Conservation (phyloP, 2,113 vertebrate species). For the Callaeas wilsoni region DNA sequence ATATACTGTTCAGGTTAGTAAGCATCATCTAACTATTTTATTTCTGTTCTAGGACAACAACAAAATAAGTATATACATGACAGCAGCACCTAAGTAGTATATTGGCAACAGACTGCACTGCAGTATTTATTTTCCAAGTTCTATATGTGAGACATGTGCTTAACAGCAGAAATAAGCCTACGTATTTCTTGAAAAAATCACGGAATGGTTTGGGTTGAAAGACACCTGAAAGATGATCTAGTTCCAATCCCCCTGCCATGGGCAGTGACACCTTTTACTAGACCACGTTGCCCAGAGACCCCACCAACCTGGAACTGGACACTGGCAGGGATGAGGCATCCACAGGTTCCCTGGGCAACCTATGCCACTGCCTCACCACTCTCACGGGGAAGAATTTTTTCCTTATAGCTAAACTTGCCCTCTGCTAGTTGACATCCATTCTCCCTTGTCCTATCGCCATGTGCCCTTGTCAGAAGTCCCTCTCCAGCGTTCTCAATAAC, state of each 20-base stretch:
- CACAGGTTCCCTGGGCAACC: neutral
- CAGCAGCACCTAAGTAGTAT: neutral
- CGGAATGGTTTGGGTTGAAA: neutral
- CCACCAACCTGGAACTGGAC: neutral
- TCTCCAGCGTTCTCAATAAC: neutral
- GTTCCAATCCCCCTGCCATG: neutral
- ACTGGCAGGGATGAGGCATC: neutral
- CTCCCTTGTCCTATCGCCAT: neutral
- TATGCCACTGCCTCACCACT: neutral
- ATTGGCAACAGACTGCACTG: accelerated
- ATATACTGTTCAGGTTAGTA: neutral
- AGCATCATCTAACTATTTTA: neutral
- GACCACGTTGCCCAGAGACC: neutral
- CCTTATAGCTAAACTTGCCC: too few species aligned
- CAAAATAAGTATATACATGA: accelerated
- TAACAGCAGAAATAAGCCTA: neutral
- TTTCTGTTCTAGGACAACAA: neutral
- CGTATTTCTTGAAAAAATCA: neutral
- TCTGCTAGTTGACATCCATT: neutral
- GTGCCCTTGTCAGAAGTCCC: neutral
- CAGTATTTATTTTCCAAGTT: neutral
- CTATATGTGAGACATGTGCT: accelerated
- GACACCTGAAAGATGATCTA: neutral
- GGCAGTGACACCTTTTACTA: neutral
- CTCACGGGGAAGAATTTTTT: too few species aligned